Evolutionary conservation across 2,888 invertebrate genomes (phyloP), one percentile per base, ranked within the genome.

Genomic region (Chaetogeoica ovagalla): DNA sequence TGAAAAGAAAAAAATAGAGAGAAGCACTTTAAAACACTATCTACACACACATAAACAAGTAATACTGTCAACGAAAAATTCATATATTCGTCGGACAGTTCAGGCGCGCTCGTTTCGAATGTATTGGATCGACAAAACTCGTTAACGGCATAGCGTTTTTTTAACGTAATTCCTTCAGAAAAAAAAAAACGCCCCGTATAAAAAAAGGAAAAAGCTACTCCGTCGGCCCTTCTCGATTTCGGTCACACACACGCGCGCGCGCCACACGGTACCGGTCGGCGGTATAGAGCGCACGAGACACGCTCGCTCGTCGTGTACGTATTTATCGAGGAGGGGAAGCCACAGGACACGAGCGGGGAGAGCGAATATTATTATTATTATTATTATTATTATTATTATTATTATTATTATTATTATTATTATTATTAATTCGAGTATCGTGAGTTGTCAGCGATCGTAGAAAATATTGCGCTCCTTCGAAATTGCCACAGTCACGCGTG

Each of bases 121-220:
- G 77, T 79, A 79, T 48, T 79, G 77, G 63, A 79, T 79, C 77
- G 77, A 79, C 77, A 79, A 79, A 79, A 79, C 77, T 79, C 70
- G 69, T 79, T 79, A 79, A 62, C 77, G 21, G 68, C 52, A 11
- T 52, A 30, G 4, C 30, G 30, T 30, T 30, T 30, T 30, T 30
- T 30, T 70, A 55, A 59, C 70, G 48, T 52, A 62, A n/a, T 4
- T n/a, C 52, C n/a, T 23, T 7, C 43, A 9, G 7, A 43, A 43
- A 43, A 9, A 9, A 9, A 39, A 39, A 39, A 39, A 39, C 8
- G 21, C n/a, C n/a, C n/a, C 30, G 2, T 30, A 30, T 30, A 48
- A 48, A n/a, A 72, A 62, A 62, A 59, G 48, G 69, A 52, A 77
- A 30, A 62, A 19, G 62, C 15, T 30, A 4, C 30, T 30, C 30